Conservation (phyloP, 1,140 invertebrate species). For the Drosophila novamexicana region DNA sequence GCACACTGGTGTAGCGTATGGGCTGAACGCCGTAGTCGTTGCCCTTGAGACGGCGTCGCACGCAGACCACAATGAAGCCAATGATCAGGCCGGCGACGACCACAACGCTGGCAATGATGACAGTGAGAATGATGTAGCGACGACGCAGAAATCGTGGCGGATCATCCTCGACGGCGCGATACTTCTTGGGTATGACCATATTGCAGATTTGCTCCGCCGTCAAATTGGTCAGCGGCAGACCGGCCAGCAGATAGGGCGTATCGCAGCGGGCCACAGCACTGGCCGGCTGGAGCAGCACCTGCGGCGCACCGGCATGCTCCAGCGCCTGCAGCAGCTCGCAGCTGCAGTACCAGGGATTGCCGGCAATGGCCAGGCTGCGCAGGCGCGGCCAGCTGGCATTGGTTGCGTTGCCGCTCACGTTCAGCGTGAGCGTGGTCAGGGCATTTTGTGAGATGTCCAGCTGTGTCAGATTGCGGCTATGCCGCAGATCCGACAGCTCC, state of each 20-base stretch:
- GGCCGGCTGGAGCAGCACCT: constrained; percentile 29
- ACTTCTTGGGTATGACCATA: constrained; percentile 75
- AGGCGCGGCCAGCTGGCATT: constrained; percentile 69
- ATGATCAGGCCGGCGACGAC: constrained; percentile 74
- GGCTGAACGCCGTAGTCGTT: constrained; percentile 78
- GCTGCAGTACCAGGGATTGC: constrained; percentile 87
- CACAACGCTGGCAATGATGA: constrained; percentile 74
- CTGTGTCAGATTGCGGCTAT: constrained; percentile 60
- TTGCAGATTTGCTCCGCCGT: constrained; percentile 65
- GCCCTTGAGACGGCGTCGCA: constrained; percentile 74
- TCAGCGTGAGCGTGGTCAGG: constrained; percentile 83
- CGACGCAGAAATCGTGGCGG: constrained; percentile 77
- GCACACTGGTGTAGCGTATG: constrained; percentile 80
- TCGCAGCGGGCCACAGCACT: constrained; percentile 61
- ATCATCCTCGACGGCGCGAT: constrained; percentile 67
- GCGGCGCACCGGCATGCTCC: constrained; percentile 46
- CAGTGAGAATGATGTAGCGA: constrained; percentile 73
- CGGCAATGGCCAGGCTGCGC: constrained; percentile 85
- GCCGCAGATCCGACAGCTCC: constrained; percentile 54
- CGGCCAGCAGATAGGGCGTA: constrained; percentile 71
- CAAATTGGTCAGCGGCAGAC: constrained; percentile 61
- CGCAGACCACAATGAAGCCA: constrained; percentile 73
- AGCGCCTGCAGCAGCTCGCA: constrained; percentile 83
- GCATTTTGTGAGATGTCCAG: constrained; percentile 85
- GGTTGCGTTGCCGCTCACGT: constrained; percentile 23